Conservation (phyloP, 64 coral and sea anemone species). For the Actinia tenebrosa region DNA sequence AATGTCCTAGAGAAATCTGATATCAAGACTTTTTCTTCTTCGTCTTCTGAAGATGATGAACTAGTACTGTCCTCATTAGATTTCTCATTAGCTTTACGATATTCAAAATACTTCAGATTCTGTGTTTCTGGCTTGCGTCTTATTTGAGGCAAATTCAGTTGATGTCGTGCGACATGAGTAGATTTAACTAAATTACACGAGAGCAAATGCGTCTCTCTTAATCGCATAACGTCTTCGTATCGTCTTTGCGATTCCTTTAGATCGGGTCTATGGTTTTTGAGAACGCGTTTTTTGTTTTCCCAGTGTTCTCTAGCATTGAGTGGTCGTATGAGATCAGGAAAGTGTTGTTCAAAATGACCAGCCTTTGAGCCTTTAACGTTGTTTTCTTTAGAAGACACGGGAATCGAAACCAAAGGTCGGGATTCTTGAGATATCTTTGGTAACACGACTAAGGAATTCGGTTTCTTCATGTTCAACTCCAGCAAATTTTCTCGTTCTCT, state of each 20-base stretch:
- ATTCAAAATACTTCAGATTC: slow-evolving; percentile 3
- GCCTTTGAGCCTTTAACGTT: not conserved
- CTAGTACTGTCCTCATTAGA: not conserved
- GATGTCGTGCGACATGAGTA: not conserved
- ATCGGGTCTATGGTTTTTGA: not conserved
- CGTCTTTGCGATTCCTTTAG: not conserved
- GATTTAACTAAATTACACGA: slow-evolving; percentile 7
- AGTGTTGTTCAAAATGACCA: not conserved
- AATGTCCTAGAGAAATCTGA: slow-evolving; percentile 4
- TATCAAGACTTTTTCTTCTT: not conserved
- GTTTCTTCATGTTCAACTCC: not conserved
- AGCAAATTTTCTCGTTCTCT: not conserved
- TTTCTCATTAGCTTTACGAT: not conserved
- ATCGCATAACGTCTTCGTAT: not conserved
- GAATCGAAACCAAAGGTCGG: not conserved
- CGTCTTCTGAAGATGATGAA: not conserved
- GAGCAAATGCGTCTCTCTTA: not conserved
- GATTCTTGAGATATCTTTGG: not conserved
- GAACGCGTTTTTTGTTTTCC: not conserved
- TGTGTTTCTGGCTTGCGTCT: not conserved
- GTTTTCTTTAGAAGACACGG: not conserved
- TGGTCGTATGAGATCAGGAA: not conserved
- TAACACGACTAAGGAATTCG: not conserved
- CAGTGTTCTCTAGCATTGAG: slow-evolving; percentile 2
- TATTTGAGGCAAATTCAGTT: not conserved